Base-by-base conservation (phyloP, 2,888 invertebrate genomes). In the Thysanoteuthis rhombus region DNA sequence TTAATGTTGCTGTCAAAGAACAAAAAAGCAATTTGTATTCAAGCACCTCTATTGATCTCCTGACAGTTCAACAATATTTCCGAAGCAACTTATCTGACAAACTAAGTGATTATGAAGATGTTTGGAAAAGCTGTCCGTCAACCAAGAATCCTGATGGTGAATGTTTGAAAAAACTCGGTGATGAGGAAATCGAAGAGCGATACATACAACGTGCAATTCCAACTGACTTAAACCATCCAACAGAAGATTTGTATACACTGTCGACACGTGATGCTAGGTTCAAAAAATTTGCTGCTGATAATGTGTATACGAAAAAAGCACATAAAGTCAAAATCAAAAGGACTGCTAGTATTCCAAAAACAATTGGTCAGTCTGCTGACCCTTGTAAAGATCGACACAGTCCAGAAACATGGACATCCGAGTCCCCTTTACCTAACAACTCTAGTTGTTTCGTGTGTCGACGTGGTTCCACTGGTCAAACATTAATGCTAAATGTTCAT, bases 101-200 rank as follows among this genome's bases (percentile, higher is more conserved):
- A 97, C 98, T 98, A 92, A 99, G 99, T 95, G 99, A 99, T 97
- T 99, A 99, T 96, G 99, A 99, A 97, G 99, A 99, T 97, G 98
- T 99, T 95, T 99, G 99, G 99, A 95, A 95, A 58, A 95, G 95
- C 90, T 94, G 93, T 93, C 94, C 94, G 39, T 94, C 94, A 89
- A 45, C 94, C 40, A 93, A 94, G 89, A 94, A 94, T 94, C 94
- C 94, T 93, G 94, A 95, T 47, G 94, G 94, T 16, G 94, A 95
- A 39, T 94, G 94, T 93, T 90, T 93, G 39, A 94, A 94, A 92
- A 92, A 45, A 45, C 45, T 92, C 32, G 19, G 45, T 42, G 92
- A 92, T 91, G 32, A 40, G 8, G 92, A 32, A 92, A 45, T 1
- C 4, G 92, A 92, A 40, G 25, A 32, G 75, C 75, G n/a, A 4